phyloP scores from a whole-genome alignment of 2,888 invertebrate genomes.

The Epinotia bilunana region DNA sequence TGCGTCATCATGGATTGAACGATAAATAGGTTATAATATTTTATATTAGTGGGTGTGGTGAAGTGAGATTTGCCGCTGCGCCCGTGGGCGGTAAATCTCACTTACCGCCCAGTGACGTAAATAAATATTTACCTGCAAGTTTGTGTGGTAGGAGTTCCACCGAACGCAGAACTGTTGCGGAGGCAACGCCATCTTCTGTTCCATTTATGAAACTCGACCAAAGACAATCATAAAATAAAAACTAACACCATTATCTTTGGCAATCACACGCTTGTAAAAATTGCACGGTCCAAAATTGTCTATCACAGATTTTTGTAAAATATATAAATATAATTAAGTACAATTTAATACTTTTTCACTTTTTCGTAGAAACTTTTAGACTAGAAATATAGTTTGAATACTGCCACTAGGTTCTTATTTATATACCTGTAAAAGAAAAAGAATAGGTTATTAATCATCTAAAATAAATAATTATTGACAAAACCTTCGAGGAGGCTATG shows the following conservation, averaged over 20 bases:
- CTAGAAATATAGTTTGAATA: slow-evolving; percentile 66
- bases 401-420: slow-evolving; percentile 57
- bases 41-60: too few species aligned
- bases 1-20: too few species aligned
- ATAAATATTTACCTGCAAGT: slow-evolving; percentile 84
- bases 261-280: slow-evolving; percentile 43
- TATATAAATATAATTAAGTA: slow-evolving; percentile 70
- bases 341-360: slow-evolving; percentile 64
- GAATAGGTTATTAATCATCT: neutral
- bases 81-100: too few species aligned
- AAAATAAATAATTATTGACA: neutral
- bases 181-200: slow-evolving; percentile 75
- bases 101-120: too few species aligned
- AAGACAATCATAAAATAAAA: slow-evolving; percentile 48
- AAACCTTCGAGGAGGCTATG: too few species aligned
- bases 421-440: slow-evolving; percentile 51
- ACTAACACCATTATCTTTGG: slow-evolving; percentile 42
- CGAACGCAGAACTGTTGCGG: slow-evolving; percentile 90
- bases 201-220: slow-evolving; percentile 41
- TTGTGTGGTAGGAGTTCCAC: slow-evolving; percentile 93
- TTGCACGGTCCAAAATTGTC: slow-evolving; percentile 44
- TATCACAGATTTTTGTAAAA: slow-evolving; percentile 48
- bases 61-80: too few species aligned
- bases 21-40: too few species aligned
- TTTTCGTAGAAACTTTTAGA: slow-evolving; percentile 81